These are phyloP conservation scores for Odontamblyopus lacepedii DNA, from an alignment of 2,797 vertebrate species.

Conservation along the genomic window DNA sequence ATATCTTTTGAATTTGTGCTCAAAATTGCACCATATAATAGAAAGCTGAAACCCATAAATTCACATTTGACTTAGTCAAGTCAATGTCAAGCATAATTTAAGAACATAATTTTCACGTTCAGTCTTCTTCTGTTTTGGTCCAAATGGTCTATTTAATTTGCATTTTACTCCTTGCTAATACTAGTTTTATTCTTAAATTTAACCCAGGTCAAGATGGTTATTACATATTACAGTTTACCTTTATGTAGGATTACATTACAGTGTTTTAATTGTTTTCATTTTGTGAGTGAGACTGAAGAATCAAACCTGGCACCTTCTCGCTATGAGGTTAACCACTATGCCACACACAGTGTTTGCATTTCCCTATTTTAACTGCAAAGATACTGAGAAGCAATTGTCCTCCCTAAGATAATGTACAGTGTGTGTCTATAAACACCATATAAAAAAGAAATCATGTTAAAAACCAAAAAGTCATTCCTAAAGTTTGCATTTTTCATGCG, in stretches of 20 bases:
- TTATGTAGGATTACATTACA: not conserved
- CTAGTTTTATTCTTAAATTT: not conserved
- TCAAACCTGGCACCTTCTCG: too few species aligned
- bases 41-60: too few species aligned
- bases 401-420: constrained; percentile 59
- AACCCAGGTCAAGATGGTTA: not conserved
- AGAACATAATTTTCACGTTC: too few species aligned
- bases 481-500: constrained; percentile 71
- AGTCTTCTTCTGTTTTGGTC: too few species aligned
- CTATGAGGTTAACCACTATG: too few species aligned
- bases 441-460: constrained; percentile 29
- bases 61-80: too few species aligned
- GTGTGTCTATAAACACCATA: constrained; percentile 62
- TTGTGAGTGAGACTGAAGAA: not conserved
- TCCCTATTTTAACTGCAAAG: constrained; percentile 22
- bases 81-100: too few species aligned
- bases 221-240: too few species aligned
- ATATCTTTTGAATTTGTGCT: too few species aligned
- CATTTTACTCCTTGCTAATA: not conserved
- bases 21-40: too few species aligned
- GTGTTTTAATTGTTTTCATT: not conserved
- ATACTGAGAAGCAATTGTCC: constrained; percentile 34
- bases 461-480: constrained; percentile 44
- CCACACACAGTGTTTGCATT: too few species aligned
- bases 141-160: not conserved